These are phyloP conservation scores for Recurvirostra avosetta DNA, from an alignment of 2,113 vertebrate genomes.

Conservation along the genomic window DNA sequence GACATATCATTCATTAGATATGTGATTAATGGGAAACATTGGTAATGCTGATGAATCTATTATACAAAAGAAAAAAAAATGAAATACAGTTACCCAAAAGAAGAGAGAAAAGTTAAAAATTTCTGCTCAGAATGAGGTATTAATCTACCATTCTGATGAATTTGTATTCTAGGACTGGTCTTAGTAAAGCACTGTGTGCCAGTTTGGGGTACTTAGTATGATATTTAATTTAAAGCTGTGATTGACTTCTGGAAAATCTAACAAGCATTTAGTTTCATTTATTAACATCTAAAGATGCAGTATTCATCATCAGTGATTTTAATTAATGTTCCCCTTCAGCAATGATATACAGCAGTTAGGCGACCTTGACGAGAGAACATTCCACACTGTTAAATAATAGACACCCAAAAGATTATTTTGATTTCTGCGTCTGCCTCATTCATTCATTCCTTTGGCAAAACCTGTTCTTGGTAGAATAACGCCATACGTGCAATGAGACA, in stretches of 20 bases:
- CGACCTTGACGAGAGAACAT: conserved; percentile 21
- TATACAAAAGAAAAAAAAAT: not conserved
- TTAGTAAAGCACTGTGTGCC: not conserved
- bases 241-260: conserved; percentile 51
- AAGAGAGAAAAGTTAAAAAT: not conserved
- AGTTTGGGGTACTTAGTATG: not conserved
- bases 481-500: not conserved
- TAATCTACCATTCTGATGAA: not conserved
- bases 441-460: conserved; percentile 42
- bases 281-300: conserved; percentile 28
- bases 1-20: not conserved
- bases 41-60: not conserved
- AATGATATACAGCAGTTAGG: not conserved
- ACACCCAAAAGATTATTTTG: conserved; percentile 25
- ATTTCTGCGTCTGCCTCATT: not conserved
- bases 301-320: conserved; percentile 39
- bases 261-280: conserved; percentile 36
- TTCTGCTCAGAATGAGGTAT: not conserved
- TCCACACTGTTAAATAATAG: conserved; percentile 9
- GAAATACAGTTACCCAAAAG: not conserved
- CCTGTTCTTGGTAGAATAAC: conserved; percentile 15
- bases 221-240: conserved; percentile 56
- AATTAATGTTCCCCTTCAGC: conserved; percentile 47
- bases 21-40: not conserved
- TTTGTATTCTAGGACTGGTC: not conserved